Conservation (phyloP, 2,797 vertebrate genomes). For the Enteromius trimaculatus region DNA sequence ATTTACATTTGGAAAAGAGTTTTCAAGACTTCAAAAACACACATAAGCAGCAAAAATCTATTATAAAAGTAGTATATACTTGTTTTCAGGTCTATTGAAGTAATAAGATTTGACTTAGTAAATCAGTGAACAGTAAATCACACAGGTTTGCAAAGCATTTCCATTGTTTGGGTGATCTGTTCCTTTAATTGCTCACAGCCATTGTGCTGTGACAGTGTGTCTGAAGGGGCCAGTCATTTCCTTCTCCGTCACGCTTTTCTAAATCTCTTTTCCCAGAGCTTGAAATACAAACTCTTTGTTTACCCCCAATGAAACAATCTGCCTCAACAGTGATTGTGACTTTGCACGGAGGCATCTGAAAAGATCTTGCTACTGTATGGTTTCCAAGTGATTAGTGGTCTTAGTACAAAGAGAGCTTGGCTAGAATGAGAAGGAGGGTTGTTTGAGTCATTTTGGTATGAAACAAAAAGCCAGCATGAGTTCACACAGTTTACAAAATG, state of each 20-base stretch:
- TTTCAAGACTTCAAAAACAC: neutral
- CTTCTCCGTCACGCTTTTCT: slow-evolving; percentile 17
- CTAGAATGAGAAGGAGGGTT: neutral
- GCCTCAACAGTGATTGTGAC: slow-evolving; percentile 11
- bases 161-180: neutral
- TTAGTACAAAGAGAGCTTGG: slow-evolving; percentile 13
- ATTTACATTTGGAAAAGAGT: too few relatives aligned
- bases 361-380: slow-evolving; percentile 3
- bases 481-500: neutral
- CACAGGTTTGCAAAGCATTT: neutral
- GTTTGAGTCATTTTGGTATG: neutral
- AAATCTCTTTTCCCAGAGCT: slow-evolving; percentile 29
- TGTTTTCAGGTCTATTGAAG: neutral
- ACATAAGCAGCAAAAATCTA: neutral
- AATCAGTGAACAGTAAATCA: neutral
- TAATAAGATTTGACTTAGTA: neutral
- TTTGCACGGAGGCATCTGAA: slow-evolving; percentile 26
- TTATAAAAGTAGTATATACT: neutral
- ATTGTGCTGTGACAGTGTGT: slow-evolving; percentile 11
- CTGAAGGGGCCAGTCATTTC: slow-evolving; percentile 9
- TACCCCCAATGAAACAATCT: neutral
- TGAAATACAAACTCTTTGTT: slow-evolving; percentile 22
- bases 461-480: slow-evolving; percentile 12
- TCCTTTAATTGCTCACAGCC: slow-evolving; percentile 11
- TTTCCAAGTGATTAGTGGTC: slow-evolving; percentile 1